phyloP scores from a whole-genome alignment of 2,888 invertebrate species.

The Eupithecia pulchellata region DNA sequence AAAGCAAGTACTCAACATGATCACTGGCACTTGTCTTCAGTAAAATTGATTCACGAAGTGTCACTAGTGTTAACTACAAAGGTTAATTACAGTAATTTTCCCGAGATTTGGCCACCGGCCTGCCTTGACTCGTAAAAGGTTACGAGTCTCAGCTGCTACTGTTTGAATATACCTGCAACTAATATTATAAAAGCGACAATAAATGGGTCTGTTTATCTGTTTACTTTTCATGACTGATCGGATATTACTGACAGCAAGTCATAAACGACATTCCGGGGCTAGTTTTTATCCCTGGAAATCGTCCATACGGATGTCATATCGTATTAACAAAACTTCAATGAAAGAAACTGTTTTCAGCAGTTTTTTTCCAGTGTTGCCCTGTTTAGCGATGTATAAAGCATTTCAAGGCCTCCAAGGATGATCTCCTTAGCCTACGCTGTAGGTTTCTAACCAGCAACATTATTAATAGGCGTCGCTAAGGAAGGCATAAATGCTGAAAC shows the following conservation, averaged over 20 bases:
- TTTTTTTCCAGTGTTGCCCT: background rate
- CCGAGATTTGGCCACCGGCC: conserved; percentile 13
- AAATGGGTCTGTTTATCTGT: background rate
- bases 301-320: too few relatives aligned
- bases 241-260: background rate
- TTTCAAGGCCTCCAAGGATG: background rate
- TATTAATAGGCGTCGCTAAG: conserved; percentile 60
- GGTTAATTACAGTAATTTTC: conserved; percentile 24
- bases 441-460: conserved; percentile 39
- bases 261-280: background rate
- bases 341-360: background rate
- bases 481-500: conserved; percentile 69
- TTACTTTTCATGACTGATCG: background rate
- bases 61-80: conserved; percentile 9
- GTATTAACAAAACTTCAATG: background rate
- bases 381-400: background rate
- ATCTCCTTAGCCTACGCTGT: background rate
- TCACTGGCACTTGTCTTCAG: conserved; percentile 23
- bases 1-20: too few relatives aligned
- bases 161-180: background rate
- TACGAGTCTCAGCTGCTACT: background rate
- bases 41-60: conserved; percentile 25
- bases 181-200: background rate
- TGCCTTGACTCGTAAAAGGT: conserved; percentile 4
- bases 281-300: background rate